phyloP scores from a whole-genome alignment of 1,140 invertebrate species.

The Cydia fagiglandana region DNA sequence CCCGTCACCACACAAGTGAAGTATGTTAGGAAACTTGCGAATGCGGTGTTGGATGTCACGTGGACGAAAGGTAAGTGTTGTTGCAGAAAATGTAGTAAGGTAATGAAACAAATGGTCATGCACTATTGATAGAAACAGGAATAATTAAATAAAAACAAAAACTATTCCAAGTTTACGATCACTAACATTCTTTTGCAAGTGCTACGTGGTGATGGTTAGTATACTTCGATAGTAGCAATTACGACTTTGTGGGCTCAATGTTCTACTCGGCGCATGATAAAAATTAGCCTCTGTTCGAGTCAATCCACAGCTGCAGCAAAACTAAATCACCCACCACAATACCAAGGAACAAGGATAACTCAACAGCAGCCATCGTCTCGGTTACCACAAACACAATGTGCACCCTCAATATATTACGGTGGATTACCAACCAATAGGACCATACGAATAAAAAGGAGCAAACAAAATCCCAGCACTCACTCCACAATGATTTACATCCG shows the following conservation, averaged over 20 bases:
- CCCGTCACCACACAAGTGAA: not conserved
- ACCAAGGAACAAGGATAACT: conserved; percentile 66
- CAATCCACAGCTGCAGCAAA: conserved; percentile 60
- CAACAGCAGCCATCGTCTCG: conserved; percentile 52
- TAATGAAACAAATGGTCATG: conserved; percentile 52
- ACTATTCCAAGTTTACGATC: conserved; percentile 38
- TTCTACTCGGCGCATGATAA: conserved; percentile 72
- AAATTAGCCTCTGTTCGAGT: conserved; percentile 55
- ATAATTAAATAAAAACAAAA: conserved; percentile 36
- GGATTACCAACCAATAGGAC: conserved; percentile 62
- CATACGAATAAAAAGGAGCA: conserved; percentile 66
- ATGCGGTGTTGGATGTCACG: not conserved
- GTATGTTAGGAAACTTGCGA: not conserved
- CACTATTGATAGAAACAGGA: conserved; percentile 42
- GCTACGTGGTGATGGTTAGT: conserved; percentile 64
- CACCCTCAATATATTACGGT: conserved; percentile 61
- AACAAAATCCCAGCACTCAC: conserved; percentile 76
- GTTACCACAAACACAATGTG: conserved; percentile 72
- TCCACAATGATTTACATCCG: conserved; percentile 65
- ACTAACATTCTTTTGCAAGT: conserved; percentile 32
- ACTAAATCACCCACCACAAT: conserved; percentile 70
- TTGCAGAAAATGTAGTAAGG: conserved; percentile 48
- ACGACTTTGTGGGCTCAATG: conserved; percentile 71
- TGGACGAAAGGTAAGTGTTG: conserved; percentile 32
- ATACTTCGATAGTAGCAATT: conserved; percentile 52